phyloP scores from a whole-genome alignment of 92 coral and sea anemone genomes.

The Epizoanthus stellaris region DNA sequence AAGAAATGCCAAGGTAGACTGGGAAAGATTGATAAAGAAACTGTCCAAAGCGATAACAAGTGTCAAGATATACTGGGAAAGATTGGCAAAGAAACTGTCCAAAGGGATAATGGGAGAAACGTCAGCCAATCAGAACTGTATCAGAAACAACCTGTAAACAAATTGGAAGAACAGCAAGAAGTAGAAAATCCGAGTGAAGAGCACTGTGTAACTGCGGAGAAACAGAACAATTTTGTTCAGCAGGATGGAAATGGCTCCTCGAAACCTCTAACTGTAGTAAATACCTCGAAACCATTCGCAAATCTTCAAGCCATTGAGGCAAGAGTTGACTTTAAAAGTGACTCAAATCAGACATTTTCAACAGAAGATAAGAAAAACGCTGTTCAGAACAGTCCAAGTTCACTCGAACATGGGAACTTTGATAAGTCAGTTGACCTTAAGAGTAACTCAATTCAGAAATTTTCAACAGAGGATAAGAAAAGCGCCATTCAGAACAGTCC shows the following conservation, averaged over 20 bases:
- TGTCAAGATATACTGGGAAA: not conserved
- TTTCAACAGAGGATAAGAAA: too few species aligned
- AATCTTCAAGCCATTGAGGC: conserved; percentile 29
- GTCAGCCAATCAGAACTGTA: not conserved
- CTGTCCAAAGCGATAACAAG: too few species aligned
- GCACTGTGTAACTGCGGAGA: not conserved
- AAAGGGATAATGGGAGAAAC: not conserved
- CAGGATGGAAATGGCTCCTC: not conserved
- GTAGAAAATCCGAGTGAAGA: not conserved
- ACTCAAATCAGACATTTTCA: not conserved
- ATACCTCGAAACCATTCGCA: conserved; percentile 8
- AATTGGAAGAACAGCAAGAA: not conserved
- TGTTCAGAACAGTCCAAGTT: not conserved
- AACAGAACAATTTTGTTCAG: not conserved
- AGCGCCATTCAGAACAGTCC: too few species aligned
- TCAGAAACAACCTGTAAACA: not conserved
- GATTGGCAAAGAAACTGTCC: not conserved
- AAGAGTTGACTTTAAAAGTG: not conserved
- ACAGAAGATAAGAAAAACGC: not conserved
- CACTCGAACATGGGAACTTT: not conserved
- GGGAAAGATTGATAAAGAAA: too few species aligned
- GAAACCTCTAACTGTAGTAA: not conserved
- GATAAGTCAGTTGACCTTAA: not conserved
- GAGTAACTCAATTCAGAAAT: too few species aligned
- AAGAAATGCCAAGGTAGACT: too few species aligned